Evolutionary conservation across 53 echinoderm and acorn worm genomes (phyloP).

Genomic region (Henricia sp.): DNA sequence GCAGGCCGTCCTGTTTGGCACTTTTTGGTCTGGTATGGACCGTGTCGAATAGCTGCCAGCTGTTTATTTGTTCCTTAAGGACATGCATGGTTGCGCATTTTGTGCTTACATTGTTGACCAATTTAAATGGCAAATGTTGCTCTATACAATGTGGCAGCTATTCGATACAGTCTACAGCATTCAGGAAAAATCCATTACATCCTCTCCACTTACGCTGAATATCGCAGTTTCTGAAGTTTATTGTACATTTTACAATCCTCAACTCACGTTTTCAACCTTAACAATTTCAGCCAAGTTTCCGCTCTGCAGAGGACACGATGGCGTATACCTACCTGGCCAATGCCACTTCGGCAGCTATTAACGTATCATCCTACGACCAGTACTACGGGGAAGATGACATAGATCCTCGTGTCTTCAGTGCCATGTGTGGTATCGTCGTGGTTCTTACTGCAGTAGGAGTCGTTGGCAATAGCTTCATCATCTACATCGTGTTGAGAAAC

Average conservation of each 20-base stretch:
- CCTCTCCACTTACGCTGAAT: no score
- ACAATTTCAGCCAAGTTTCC: slow-evolving; percentile 15
- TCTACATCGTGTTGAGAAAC: slow-evolving; percentile 68
- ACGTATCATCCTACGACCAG: not conserved
- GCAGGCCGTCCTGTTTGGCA: no score
- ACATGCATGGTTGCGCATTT: no score
- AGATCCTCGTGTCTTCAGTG: not conserved
- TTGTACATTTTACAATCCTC: not conserved
- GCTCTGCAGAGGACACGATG: slow-evolving; percentile 5
- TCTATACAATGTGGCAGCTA: no score
- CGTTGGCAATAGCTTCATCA: slow-evolving; percentile 64
- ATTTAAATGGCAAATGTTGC: no score
- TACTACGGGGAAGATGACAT: slow-evolving; percentile 3
- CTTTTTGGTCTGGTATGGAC: no score
- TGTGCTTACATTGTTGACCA: no score
- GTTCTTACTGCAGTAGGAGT: slow-evolving; percentile 61
- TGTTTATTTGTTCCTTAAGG: no score
- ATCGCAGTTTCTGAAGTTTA: not conserved
- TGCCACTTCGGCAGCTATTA: not conserved
- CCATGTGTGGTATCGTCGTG: slow-evolving; percentile 52
- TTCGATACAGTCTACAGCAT: no score
- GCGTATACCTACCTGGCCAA: slow-evolving; percentile 2
- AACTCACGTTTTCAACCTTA: not conserved
- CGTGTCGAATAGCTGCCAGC: no score
- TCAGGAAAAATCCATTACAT: no score